Conservation (phyloP, 2,797 vertebrate species). For the Nannoperca australis region DNA sequence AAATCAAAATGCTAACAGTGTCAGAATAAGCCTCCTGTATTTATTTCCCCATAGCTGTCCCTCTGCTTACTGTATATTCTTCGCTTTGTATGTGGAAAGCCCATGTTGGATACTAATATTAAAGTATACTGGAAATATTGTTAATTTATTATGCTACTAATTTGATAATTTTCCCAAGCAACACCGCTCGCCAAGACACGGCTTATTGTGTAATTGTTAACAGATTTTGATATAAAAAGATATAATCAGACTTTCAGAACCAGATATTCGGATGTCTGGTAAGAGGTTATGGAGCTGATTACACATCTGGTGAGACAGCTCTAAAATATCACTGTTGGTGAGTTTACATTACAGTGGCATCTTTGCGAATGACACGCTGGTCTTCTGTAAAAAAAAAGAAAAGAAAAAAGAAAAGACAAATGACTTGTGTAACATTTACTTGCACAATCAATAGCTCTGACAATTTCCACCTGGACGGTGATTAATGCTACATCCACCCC, state of each 20-base stretch:
- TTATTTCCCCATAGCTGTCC: slow-evolving; percentile 83
- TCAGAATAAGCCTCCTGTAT: slow-evolving; percentile 80
- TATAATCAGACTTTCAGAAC: slow-evolving; percentile 15
- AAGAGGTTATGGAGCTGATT: background rate
- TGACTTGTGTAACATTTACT: slow-evolving; percentile 96
- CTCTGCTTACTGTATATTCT: slow-evolving; percentile 68
- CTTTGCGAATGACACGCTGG: slow-evolving; percentile 84
- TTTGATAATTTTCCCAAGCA: slow-evolving; percentile 13
- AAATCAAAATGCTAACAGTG: slow-evolving; percentile 88
- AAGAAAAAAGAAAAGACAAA: slow-evolving; percentile 89
- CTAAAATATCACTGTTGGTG: slow-evolving; percentile 27
- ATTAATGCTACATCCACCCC: slow-evolving; percentile 89
- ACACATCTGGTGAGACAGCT: slow-evolving; percentile 26
- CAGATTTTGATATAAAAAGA: background rate
- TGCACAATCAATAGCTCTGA: slow-evolving; percentile 95
- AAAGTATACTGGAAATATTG: slow-evolving; percentile 37
- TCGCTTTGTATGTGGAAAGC: slow-evolving; percentile 39
- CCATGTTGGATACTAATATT: slow-evolving; percentile 54
- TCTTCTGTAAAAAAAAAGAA: slow-evolving; percentile 73
- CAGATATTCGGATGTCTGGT: background rate
- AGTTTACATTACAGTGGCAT: slow-evolving; percentile 66
- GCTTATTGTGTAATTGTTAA: slow-evolving; percentile 1
- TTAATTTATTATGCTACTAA: slow-evolving; percentile 35
- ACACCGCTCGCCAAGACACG: background rate
- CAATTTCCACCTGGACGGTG: slow-evolving; percentile 94